phyloP scores from a whole-genome alignment of 2,888 invertebrate species.

The Sialis lutaria region DNA sequence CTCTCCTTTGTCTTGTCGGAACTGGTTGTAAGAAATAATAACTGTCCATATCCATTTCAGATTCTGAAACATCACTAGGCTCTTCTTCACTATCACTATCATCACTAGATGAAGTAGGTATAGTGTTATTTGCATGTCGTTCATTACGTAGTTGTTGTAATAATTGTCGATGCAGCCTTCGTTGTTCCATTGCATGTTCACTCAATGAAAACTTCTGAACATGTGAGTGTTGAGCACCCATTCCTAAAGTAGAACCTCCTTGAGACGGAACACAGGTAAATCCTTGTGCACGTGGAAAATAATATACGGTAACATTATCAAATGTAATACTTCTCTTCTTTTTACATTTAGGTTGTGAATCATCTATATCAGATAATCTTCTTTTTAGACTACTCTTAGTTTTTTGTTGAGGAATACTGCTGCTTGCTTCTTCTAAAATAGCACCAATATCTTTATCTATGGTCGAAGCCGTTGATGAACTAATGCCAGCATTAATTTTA shows the following conservation, averaged over 20 bases:
- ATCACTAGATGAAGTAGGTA: conserved; percentile 52
- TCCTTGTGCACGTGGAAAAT: conserved; percentile 85
- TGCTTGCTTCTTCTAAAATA: conserved; percentile 8
- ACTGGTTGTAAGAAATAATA: conserved; percentile 87
- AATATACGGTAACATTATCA: conserved; percentile 84
- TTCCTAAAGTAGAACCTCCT: conserved; percentile 83
- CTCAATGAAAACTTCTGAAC: conserved; percentile 63
- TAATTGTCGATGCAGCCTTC: conserved; percentile 68
- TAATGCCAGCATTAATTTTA: background rate
- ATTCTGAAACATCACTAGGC: conserved; percentile 61
- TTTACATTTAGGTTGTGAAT: conserved; percentile 34
- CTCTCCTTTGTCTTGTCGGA: conserved; percentile 76
- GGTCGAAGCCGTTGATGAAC: conserved; percentile 3
- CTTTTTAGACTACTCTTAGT: conserved; percentile 54
- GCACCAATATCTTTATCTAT: conserved; percentile 9
- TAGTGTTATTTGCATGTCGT: conserved; percentile 31
- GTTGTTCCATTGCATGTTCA: conserved; percentile 80
- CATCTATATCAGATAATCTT: conserved; percentile 31
- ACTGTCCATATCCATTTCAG: conserved; percentile 74
- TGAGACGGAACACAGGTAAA: conserved; percentile 84
- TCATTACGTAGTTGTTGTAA: conserved; percentile 53
- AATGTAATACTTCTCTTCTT: conserved; percentile 73
- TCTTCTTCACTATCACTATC: conserved; percentile 78
- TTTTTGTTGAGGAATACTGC: conserved; percentile 16
- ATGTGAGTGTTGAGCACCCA: conserved; percentile 59